Evolutionary conservation across 2,113 vertebrate species (phyloP).

Genomic region (Phaethornis superciliosus): DNA sequence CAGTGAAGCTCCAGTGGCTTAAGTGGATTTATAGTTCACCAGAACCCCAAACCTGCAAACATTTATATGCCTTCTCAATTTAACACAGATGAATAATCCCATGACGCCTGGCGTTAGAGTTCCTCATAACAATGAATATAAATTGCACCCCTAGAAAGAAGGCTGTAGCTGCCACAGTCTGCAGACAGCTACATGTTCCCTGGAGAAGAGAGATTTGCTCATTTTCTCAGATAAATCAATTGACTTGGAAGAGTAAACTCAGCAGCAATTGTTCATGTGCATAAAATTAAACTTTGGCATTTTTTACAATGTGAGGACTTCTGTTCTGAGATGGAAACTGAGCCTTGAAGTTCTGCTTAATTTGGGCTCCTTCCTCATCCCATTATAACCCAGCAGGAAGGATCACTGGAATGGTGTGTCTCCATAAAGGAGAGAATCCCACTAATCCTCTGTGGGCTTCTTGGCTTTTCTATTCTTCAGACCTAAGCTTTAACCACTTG

Average conservation of each 20-base stretch:
- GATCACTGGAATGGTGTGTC: neutral
- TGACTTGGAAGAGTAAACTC: slow-evolving; percentile 1
- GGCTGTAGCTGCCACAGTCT: neutral
- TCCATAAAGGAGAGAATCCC: neutral
- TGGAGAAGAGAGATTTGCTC: neutral
- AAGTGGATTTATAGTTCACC: slow-evolving; percentile 28
- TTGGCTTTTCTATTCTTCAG: neutral
- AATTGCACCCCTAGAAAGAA: neutral
- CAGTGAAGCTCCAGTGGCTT: slow-evolving; percentile 24
- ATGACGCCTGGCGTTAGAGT: neutral
- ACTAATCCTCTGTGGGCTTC: neutral
- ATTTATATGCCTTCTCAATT: slow-evolving; percentile 13
- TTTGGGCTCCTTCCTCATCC: neutral
- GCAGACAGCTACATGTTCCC: slow-evolving; percentile 1
- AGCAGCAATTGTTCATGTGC: neutral
- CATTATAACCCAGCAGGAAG: too few species aligned
- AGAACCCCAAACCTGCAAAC: slow-evolving; percentile 27
- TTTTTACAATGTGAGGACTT: neutral
- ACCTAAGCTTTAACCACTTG: neutral
- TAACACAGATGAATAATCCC: neutral
- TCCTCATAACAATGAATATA: neutral
- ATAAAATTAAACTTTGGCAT: neutral
- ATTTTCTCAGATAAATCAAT: slow-evolving; percentile 42
- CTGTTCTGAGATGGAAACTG: neutral
- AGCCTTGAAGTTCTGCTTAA: neutral